Conservation (phyloP, 1,140 invertebrate species). For the Trichonephila inaurata region DNA sequence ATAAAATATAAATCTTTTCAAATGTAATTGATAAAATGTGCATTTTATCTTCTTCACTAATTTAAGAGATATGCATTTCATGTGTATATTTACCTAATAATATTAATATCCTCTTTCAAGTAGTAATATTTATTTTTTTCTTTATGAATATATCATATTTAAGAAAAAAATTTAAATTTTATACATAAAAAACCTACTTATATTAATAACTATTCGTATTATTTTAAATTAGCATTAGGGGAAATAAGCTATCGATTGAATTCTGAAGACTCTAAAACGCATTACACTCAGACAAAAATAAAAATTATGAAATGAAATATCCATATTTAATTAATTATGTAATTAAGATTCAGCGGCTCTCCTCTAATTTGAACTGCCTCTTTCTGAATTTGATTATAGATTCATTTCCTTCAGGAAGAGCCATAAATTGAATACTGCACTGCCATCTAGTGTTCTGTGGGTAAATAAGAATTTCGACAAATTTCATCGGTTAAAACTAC, state of each 20-base stretch:
- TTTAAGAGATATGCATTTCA: no score
- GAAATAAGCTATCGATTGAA: not conserved
- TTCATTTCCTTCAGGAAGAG: not conserved
- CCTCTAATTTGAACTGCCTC: not conserved
- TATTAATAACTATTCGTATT: not conserved
- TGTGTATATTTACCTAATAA: no score
- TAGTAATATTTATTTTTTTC: no score
- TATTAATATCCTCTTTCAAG: no score
- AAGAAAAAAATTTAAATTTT: no score
- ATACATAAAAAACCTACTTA: no score
- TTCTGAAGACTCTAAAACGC: not conserved
- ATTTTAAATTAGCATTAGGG: not conserved
- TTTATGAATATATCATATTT: no score
- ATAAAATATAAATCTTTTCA: no score
- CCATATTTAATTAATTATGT: slow-evolving; percentile 32
- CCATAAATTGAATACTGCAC: not conserved
- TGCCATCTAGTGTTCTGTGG: not conserved
- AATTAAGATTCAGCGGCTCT: slow-evolving; percentile 25
- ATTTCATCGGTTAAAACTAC: no score
- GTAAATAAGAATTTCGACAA: not conserved
- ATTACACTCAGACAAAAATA: not conserved
- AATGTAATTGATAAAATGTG: no score
- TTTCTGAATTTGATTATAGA: not conserved
- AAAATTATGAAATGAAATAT: not conserved
- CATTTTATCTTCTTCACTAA: no score